phyloP scores from a whole-genome alignment of 2,888 invertebrate species.

The Stenotaenia linearis region DNA sequence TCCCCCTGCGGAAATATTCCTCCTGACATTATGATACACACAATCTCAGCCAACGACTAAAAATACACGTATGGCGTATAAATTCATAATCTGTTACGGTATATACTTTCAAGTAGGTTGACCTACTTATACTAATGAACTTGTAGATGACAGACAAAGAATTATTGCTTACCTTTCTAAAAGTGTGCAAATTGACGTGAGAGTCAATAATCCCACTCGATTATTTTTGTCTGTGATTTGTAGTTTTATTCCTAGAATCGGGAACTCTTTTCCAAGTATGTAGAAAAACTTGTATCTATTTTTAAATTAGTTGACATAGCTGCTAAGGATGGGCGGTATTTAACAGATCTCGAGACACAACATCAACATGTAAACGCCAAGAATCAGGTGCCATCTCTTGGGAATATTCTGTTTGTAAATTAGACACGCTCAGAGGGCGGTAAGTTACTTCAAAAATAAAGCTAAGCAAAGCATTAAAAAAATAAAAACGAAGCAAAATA shows the following conservation, averaged over 20 bases:
- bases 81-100: background rate
- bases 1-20: constrained; percentile 17
- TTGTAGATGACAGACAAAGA: background rate
- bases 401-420: background rate
- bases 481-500: background rate
- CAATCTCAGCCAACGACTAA: background rate
- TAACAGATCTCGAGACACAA: background rate
- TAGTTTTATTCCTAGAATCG: background rate
- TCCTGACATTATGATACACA: constrained; percentile 19
- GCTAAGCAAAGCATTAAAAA: background rate
- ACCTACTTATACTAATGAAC: background rate
- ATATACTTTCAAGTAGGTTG: background rate
- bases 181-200: background rate
- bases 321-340: background rate
- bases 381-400: constrained; percentile 12
- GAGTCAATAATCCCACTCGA: background rate
- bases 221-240: background rate
- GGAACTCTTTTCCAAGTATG: background rate
- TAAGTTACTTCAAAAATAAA: background rate
- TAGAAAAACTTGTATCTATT: background rate
- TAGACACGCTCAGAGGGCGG: background rate
- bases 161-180: background rate
- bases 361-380: background rate
- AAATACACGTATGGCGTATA: background rate
- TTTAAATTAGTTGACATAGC: background rate